Percentiles rank a stretch among this genome's conserved stretches.
phyloP scores from a whole-genome alignment of 2,113 vertebrate species.

The Steatornis caripensis region DNA sequence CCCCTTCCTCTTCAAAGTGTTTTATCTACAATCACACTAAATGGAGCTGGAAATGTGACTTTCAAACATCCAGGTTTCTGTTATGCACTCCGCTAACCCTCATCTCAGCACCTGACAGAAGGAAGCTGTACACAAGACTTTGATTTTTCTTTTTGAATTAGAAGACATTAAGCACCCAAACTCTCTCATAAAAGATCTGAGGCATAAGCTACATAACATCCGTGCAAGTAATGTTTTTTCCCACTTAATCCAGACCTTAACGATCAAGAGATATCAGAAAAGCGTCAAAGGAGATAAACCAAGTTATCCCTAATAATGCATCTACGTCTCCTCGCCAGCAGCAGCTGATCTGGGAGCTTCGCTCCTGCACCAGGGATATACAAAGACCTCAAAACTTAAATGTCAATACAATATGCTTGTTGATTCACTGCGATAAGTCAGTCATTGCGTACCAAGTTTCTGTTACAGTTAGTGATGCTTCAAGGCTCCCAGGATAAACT shows the following conservation, averaged over 20 bases:
- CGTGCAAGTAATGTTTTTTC: constrained; percentile 1
- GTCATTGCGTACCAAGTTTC: neutral
- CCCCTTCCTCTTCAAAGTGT: neutral
- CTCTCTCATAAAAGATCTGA: constrained; percentile 39
- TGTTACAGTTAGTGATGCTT: neutral
- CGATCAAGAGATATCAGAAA: constrained; percentile 37
- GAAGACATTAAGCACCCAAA: constrained; percentile 32
- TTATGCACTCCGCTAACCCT: neutral
- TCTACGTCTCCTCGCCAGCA: neutral
- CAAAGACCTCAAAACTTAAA: constrained; percentile 13
- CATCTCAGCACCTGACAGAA: constrained; percentile 17
- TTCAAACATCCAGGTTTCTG: neutral
- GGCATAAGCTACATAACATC: constrained; percentile 7
- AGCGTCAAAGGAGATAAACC: constrained; percentile 43
- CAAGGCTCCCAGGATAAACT: neutral
- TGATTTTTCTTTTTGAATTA: constrained; percentile 49
- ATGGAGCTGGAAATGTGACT: constrained; percentile 17
- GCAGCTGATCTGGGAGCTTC: constrained; percentile 38
- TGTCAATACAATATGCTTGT: neutral
- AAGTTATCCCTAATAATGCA: constrained; percentile 35
- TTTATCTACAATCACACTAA: neutral
- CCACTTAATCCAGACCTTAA: constrained; percentile 33
- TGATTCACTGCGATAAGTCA: neutral
- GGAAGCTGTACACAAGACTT: constrained; percentile 31
- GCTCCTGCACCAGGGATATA: neutral